These are phyloP conservation scores for Trematomus bernacchii DNA, from an alignment of 2,797 vertebrate genomes.

Conservation along the genomic window DNA sequence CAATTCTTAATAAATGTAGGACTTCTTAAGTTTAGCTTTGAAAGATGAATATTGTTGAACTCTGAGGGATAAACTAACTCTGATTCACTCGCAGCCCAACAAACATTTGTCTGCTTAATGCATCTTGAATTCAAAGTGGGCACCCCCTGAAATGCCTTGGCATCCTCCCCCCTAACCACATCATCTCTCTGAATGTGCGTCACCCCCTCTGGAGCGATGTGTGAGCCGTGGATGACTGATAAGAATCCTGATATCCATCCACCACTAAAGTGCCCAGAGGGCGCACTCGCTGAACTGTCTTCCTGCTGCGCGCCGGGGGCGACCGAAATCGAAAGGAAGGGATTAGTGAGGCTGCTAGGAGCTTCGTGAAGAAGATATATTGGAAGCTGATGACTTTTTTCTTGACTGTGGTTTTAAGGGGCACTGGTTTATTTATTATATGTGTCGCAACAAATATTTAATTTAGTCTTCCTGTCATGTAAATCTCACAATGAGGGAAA, in stretches of 20 bases:
- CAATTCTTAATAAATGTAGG: not conserved
- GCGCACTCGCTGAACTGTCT: slow-evolving; percentile 45
- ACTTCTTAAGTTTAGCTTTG: not conserved
- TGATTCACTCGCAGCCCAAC: slow-evolving; percentile 27
- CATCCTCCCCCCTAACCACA: slow-evolving; percentile 23
- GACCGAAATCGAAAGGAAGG: slow-evolving; percentile 47
- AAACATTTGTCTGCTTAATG: slow-evolving; percentile 42
- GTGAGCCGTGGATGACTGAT: slow-evolving; percentile 46
- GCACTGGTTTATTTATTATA: slow-evolving; percentile 54
- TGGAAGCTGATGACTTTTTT: slow-evolving; percentile 61
- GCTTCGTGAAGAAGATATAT: slow-evolving; percentile 57
- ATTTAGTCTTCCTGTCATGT: slow-evolving; percentile 51
- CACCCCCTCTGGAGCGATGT: slow-evolving; percentile 28
- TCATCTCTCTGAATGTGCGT: slow-evolving; percentile 24
- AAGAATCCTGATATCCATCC: slow-evolving; percentile 59
- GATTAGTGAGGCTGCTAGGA: slow-evolving; percentile 63
- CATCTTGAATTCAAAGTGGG: slow-evolving; percentile 52
- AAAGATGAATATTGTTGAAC: slow-evolving; percentile 12
- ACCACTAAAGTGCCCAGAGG: slow-evolving; percentile 39
- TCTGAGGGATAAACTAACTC: slow-evolving; percentile 9
- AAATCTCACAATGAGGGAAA: slow-evolving; percentile 33
- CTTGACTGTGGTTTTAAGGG: slow-evolving; percentile 27
- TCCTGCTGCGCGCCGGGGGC: slow-evolving; percentile 27
- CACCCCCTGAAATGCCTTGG: slow-evolving; percentile 33
- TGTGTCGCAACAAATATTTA: slow-evolving; percentile 52